Base-by-base conservation (phyloP, 2,797 vertebrate species). In the Onychomys leucogaster region DNA sequence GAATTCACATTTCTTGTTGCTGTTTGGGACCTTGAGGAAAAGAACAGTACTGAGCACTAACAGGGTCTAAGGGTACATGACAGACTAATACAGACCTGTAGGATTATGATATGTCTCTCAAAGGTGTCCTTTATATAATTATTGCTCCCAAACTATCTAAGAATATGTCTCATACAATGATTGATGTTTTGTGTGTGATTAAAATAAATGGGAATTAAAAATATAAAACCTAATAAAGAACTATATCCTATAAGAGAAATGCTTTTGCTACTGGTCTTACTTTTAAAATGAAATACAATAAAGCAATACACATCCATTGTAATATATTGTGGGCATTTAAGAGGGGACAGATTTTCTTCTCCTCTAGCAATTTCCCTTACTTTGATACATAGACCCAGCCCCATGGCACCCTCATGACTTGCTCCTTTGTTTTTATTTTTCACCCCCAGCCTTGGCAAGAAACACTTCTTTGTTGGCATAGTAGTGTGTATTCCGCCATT, bases 141-240 rank as follows among this genome's bases (percentile, higher is more conserved):
- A 49, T 0, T 89, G 77, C 43, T 76, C 9, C n/a, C 67, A 84
- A 12, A n/a, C 5, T 37, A 14, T 1, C 49, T 29, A 49, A 71
- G 14, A 43, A 27, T 55, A 41, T 0, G 11, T 55, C n/a, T 34
- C 57, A 6, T 11, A 57, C 13, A 37, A 29, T 10, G 46, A 46
- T 61, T 73, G 46, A 23, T 85, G 49, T 4, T 43, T 96, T 34
- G 37, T 71, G 61, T 55, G 43, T 78, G 27, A 88, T 55, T 81
- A 83, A 23, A 90, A 89, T 83, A 82, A 90, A 89, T 63, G 29
- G 49, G 49, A 90, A 76, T 19, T 65, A 94, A 87, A 96, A 87
- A 96, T 57, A 80, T 73, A 80, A 29, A 75, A 76, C 5, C 52
- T 49, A 27, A 55, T 32, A 92, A 89, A 95, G 12, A 88, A 34